Evolutionary conservation across 2,888 invertebrate species (phyloP), one percentile per base, ranked within the genome.

Genomic region (Ecdyonurus torrentis): DNA sequence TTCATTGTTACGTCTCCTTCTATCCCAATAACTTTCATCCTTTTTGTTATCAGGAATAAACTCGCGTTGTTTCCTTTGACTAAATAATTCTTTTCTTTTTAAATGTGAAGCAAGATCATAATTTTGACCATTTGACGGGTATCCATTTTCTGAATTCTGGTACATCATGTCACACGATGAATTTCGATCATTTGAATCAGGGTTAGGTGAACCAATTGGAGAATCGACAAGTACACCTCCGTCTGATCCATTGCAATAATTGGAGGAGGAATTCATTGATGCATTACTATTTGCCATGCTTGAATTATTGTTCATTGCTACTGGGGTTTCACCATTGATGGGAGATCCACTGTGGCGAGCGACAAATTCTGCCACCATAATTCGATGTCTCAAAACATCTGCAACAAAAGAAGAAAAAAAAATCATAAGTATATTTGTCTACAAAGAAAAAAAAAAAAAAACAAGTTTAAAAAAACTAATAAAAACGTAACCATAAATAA

Each of bases 11-110:
- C 96, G 83, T 66, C 96, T 82, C 64, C 98, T 82, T 64, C 96
- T 84, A 75, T 96, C 95, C 98, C 98, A 97, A 76, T 97, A 97
- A 71, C 90, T 91, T 70, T 95, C 93, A 72, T 97, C 96, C 74
- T 97, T 97, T 74, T 94, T 94, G 76, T 85, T 91, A 74, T 96
- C 96, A 0, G 96, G 96, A 66, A 95, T 96, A 76, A 97, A 96
- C 74, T 96, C 95, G 18, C 97, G 81, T 72, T 95, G 95, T 73
- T 96, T 96, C 70, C 95, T 83, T 71, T 91, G 89, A 1, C 89
- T 89, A 75, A 91, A 90, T 71, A 91, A 81, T 68, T 91, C 91
- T 72, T 91, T 91, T 68, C 88, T 83, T 69, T 86, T 72, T 63
- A 72, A 66, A 50, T 68, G 69, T 58, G 67, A 66, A 5, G 67